These are phyloP conservation scores for Scaptomyza pallida DNA, from an alignment of 1,140 invertebrate species.

Conservation along the genomic window DNA sequence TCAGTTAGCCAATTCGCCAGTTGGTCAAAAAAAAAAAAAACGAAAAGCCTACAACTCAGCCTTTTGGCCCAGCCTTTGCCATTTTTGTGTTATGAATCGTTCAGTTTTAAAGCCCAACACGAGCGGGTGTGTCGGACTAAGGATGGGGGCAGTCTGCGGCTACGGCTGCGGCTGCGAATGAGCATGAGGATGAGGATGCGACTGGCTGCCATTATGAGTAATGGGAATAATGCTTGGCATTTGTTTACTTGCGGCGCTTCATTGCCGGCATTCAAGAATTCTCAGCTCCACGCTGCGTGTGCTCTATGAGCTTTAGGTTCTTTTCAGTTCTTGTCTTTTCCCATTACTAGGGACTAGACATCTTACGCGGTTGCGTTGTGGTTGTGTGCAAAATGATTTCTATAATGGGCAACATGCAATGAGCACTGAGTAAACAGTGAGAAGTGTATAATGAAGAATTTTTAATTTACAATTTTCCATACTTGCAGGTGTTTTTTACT, in stretches of 20 bases:
- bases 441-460: neutral
- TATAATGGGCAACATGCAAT: conserved; percentile 22
- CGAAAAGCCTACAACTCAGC: neutral
- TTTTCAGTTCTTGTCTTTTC: conserved; percentile 21
- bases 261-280: conserved; percentile 39
- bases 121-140: conserved; percentile 64
- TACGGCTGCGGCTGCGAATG: conserved; percentile 7
- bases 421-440: conserved; percentile 13
- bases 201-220: conserved; percentile 72
- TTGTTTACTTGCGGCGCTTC: conserved; percentile 72
- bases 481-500: neutral
- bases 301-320: conserved; percentile 50
- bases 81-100: conserved; percentile 74
- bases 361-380: conserved; percentile 11
- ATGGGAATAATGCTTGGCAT: conserved; percentile 74
- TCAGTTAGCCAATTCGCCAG: conserved; percentile 2
- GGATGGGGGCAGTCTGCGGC: too few relatives aligned
- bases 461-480: neutral
- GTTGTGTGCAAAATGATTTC: conserved; percentile 33
- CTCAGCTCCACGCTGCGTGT: conserved; percentile 18
- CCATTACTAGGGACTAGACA: neutral
- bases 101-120: conserved; percentile 59
- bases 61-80: conserved; percentile 27
- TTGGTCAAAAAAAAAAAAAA: conserved; percentile 15
- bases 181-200: conserved; percentile 8